Evolutionary conservation across 1,140 invertebrate species (phyloP).

Genomic region (Zeugodacus cucurbitae): DNA sequence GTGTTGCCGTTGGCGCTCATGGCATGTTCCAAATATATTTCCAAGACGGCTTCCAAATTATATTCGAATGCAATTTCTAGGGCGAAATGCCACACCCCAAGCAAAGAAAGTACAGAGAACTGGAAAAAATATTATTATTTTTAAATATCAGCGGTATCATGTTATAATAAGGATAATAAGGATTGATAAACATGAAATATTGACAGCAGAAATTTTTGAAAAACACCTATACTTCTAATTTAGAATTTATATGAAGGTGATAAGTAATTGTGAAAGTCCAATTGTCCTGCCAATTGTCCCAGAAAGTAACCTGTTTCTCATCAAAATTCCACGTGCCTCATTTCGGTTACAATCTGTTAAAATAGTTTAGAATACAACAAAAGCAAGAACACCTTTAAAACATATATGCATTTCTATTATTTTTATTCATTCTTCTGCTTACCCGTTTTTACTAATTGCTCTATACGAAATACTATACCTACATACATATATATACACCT

Average conservation of each 20-base stretch:
- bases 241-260: neutral
- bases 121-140: neutral
- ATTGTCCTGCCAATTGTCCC: neutral
- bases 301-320: neutral
- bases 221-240: neutral
- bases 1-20: neutral
- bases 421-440: neutral
- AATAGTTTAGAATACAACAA: neutral
- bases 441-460: neutral
- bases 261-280: neutral
- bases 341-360: neutral
- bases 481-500: neutral
- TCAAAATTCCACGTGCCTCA: neutral
- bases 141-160: neutral
- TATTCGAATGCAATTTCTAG: neutral
- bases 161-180: neutral
- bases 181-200: constrained; percentile 12
- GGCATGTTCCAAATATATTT: neutral
- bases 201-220: neutral
- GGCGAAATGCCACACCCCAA: neutral
- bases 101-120: neutral
- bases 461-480: neutral
- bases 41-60: neutral
- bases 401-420: neutral
- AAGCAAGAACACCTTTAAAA: neutral